Base-by-base conservation (phyloP, 2,113 vertebrate genomes). In the Vicugna pacos region DNA sequence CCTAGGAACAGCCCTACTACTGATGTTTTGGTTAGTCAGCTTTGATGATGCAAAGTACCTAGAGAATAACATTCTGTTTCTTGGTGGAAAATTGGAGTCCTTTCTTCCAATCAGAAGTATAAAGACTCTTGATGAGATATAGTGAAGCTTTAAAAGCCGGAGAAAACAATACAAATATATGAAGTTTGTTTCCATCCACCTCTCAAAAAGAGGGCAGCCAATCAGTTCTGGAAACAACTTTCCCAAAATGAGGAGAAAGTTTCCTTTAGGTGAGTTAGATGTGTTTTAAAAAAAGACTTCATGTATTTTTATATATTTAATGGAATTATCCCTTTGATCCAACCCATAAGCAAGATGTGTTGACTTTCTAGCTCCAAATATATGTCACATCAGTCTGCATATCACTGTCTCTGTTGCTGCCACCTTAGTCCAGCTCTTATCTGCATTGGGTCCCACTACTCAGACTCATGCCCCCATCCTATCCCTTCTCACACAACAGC, bases 111-210 rank as follows among this genome's bases (percentile, higher is more conserved):
- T 65, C n/a, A 77, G 52, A 94, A 64, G 35, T 42, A 30, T 58
- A 77, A 84, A 12, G 19, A 79, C 19, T 89, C 42, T 89, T 10
- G 30, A 62, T 73, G 32, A 76, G 58, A 30, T 48, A 38, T 2
- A 60, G n/a, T 17, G 20, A 91, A 73, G 32, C 26, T 91, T 93
- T 91, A 70, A 87, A 93, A 87, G 14, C 30, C 87, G 48, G 79
- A 48, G 92, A 86, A 83, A 84, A 16, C 48, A 38, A 38, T 26
- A 76, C n/a, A 91, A 75, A 62, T 26, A 16, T n/a, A 60, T 75
- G 28, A 77, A 65, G 2, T 35, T 60, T 82, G 16, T 58, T 72
- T 70, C 14, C 8, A 62, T 96, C 30, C 9, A 28, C 28, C 26
- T 67, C 30, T 94, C 17, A 28, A n/a, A 73, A 92, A 75, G 7